Evolutionary conservation across 2,113 vertebrate genomes (phyloP), one percentile per base, ranked within the genome.

Genomic region (Rhinogobius similis): DNA sequence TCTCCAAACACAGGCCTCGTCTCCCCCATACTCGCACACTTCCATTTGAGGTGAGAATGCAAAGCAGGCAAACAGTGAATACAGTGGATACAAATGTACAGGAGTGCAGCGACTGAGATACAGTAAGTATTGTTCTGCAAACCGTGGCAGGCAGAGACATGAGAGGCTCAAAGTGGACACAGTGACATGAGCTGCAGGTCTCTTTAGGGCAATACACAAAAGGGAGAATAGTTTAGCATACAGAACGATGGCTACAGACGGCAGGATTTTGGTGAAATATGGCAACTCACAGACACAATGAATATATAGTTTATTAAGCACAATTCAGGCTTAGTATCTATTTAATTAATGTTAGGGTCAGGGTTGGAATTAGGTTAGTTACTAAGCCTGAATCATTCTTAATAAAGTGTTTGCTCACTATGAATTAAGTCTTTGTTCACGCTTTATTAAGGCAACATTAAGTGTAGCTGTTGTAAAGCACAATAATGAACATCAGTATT

Each of bases 11-110:
- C 1, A 10, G 26, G 55, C 55, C 14, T 26, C 26, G 24, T 18
- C 55, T 18, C 26, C 14, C n/a, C 26, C 55, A 29, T 13, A 29
- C 55, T 58, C 6, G 8, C 55, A 20, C 55, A 18, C 55, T 58
- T 58, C 32, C 55, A 32, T 58, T 58, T 58, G 24, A 18, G 55
- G 26, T 29, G 55, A 58, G 13, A 58, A 58, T 58, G 55, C 55
- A 58, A 29, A 27, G 24, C 24, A 16, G 53, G 24, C 13, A 16
- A 58, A 29, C 55, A 29, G 55, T 26, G 16, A 58, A 29, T 18
- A 8, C 16, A 46, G 43, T 46, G 43, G 43, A 46, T 46, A n/a
- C 6, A 21, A 50, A 50, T n/a, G n/a, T n/a, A n/a, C n/a, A n/a
- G n/a, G n/a, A 20, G 55, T 58, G 13, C 26, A 27, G 55, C 14